These are phyloP conservation scores for Neodiprion fabricii DNA, from an alignment of 1,140 invertebrate species.

Conservation along the genomic window DNA sequence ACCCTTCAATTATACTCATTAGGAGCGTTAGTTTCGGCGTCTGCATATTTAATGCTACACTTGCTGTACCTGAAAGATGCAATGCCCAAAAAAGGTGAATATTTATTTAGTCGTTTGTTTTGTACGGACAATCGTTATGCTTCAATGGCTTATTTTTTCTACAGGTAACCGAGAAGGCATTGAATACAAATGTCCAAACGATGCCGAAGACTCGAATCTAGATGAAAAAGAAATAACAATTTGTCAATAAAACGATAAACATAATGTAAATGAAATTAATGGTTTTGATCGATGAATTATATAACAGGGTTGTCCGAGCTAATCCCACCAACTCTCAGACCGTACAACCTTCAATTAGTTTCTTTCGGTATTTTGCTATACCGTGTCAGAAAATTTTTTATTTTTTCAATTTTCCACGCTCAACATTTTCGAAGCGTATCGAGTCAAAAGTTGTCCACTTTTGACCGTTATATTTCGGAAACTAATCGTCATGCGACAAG, in stretches of 20 bases:
- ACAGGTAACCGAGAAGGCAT: slow-evolving; percentile 38
- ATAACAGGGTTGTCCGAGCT: no score
- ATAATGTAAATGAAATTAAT: no score
- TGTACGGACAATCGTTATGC: slow-evolving; percentile 6
- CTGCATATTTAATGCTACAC: slow-evolving; percentile 62
- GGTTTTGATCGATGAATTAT: no score
- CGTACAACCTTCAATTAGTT: no score
- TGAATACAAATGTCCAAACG: slow-evolving; percentile 53
- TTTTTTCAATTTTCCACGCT: no score
- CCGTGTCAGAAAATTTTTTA: no score
- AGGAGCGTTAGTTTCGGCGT: slow-evolving; percentile 60
- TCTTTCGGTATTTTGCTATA: no score
- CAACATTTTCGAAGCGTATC: no score
- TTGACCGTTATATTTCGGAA: no score
- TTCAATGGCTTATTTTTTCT: slow-evolving; percentile 13
- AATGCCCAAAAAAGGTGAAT: slow-evolving; percentile 46
- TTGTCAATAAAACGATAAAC: neutral
- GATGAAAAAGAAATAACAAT: neutral
- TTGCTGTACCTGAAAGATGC: slow-evolving; percentile 50
- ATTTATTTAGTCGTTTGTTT: slow-evolving; percentile 3
- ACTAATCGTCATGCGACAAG: no score
- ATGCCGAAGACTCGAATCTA: slow-evolving; percentile 34
- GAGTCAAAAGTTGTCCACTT: no score
- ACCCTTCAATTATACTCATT: slow-evolving; percentile 65
- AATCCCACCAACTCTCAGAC: no score